Evolutionary conservation across 92 coral and sea anemone species (phyloP), one percentile per base, ranked within the genome.

Genomic region (Umimayanthus chanpuru): DNA sequence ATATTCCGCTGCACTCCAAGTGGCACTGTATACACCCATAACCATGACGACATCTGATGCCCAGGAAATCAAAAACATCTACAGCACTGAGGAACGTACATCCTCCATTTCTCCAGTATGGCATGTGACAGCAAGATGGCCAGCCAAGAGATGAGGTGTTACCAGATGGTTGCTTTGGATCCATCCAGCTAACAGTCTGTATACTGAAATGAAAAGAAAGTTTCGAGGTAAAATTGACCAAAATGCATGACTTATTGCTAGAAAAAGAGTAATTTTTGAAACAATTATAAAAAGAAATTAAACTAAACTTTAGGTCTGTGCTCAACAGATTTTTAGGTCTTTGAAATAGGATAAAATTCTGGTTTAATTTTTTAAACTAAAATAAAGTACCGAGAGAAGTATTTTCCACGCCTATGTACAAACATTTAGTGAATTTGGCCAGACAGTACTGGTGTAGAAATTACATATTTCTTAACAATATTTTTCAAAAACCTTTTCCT

Each of bases 121-220:
- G 40, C 47, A 73, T 18, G 36, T 77, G 81, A 15, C 29, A 77
- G n/a, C 61, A 47, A 5, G 58, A 43, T 43, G 81, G 81, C 61
- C 81, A 43, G 61, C 56, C 81, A 47, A 77, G 81, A 77, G 36
- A 23, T 21, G 61, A 77, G 25, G 61, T 77, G 64, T 43, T 77
- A 44, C 77, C 77, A 30, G 18, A 73, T 30, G 77, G 77, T 32
- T 73, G 21, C 2, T 9, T 38, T 14, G 41, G 77, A 16, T 28
- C 39, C 77, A 73, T 73, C 68, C 26, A 61, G 68, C 25, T 61
- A 61, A 61, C 4, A 61, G 9, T 20, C 7, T 20, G 68, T 61
- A 61, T 61, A 20, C 68, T 61, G 26, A 61, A 61, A 47, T 32
- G 36, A 11, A 47, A 61, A 18, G 21, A 61, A 61, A 21, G 68